Evolutionary conservation across 2,113 vertebrate genomes (phyloP).

Genomic region (Clinocottus analis): DNA sequence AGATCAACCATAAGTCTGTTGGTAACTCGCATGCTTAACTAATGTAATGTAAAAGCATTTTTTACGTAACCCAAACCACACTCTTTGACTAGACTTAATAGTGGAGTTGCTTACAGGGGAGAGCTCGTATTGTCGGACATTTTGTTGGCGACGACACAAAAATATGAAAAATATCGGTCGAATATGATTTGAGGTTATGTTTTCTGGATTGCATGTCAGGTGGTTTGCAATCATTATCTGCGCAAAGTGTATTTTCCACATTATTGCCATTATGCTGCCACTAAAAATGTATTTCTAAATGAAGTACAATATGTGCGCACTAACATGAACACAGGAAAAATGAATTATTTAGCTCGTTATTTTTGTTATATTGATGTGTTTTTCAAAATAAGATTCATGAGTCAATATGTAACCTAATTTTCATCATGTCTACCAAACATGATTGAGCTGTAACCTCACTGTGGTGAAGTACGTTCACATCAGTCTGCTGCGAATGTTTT

Average conservation of each 20-base stretch:
- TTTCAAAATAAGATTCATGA: too few relatives aligned
- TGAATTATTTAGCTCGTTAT: neutral
- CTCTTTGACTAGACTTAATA: neutral
- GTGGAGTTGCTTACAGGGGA: neutral
- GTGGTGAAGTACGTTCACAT: neutral
- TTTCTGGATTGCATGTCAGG: neutral
- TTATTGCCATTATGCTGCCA: neutral
- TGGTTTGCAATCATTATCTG: neutral
- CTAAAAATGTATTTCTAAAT: neutral
- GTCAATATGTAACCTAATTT: neutral
- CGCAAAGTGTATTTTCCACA: neutral
- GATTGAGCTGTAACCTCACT: neutral
- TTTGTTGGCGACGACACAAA: neutral
- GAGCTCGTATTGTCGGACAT: too few relatives aligned
- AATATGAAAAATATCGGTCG: neutral
- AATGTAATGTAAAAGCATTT: too few relatives aligned
- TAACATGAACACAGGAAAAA: neutral
- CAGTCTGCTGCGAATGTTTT: constrained; percentile 19
- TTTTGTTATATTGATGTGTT: neutral
- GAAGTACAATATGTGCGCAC: neutral
- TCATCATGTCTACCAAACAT: constrained; percentile 1
- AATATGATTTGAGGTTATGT: neutral
- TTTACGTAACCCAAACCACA: neutral
- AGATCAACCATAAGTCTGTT: neutral
- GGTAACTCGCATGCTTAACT: too few relatives aligned